These are phyloP conservation scores for Margarornis squamiger DNA, from an alignment of 2,797 vertebrate species.

Conservation along the genomic window DNA sequence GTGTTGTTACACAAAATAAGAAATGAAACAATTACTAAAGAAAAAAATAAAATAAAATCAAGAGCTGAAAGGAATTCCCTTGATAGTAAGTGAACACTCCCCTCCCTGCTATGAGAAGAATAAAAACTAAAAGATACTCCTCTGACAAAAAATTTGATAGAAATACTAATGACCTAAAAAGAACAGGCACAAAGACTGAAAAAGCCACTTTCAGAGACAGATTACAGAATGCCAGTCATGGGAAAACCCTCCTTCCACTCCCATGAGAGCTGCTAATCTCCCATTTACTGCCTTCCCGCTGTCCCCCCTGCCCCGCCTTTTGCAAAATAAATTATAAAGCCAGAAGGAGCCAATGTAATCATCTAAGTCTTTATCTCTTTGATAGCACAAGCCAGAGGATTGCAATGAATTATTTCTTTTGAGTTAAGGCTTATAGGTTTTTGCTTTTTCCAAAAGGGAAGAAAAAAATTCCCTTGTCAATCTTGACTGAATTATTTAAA, in stretches of 20 bases:
- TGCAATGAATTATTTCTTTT: constrained; percentile 30
- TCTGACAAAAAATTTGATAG: neutral
- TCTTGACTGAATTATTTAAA: neutral
- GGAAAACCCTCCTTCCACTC: constrained; percentile 23
- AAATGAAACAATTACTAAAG: neutral
- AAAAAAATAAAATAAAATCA: neutral
- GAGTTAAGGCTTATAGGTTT: neutral
- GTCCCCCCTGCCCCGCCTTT: neutral
- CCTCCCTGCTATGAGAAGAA: neutral
- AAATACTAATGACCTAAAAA: neutral
- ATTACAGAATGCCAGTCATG: constrained; percentile 11
- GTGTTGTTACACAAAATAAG: neutral
- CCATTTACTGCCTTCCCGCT: neutral
- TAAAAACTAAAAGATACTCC: neutral
- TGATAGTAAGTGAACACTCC: neutral
- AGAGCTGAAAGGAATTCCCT: neutral
- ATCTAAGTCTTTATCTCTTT: constrained; percentile 20
- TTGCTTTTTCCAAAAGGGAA: neutral
- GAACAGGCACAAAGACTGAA: neutral
- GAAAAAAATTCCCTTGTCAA: neutral
- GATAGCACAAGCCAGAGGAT: neutral
- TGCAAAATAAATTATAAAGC: constrained; percentile 44
- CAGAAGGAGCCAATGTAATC: constrained; percentile 46
- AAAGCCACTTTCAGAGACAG: neutral
- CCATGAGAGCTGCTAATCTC: constrained; percentile 32